phyloP scores from a whole-genome alignment of 2,113 vertebrate species.

The Athene noctua region DNA sequence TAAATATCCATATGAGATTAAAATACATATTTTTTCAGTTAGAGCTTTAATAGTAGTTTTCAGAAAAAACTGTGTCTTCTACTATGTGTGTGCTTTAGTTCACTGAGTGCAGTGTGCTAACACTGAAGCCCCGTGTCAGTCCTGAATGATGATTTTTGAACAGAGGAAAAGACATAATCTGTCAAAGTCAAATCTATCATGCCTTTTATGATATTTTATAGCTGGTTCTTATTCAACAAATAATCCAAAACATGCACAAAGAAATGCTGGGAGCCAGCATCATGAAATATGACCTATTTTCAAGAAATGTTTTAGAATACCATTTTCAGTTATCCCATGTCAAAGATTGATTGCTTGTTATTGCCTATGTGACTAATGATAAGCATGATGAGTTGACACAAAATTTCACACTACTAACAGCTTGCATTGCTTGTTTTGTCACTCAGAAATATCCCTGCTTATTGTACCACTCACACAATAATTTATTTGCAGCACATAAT shows the following conservation, averaged over 20 bases:
- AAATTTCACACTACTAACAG: constrained; percentile 9
- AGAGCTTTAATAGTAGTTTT: not conserved
- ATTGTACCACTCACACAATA: constrained; percentile 26
- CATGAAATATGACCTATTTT: constrained; percentile 46
- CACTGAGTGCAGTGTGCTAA: not conserved
- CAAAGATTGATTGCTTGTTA: not conserved
- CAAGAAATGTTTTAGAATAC: constrained; percentile 32
- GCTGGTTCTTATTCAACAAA: not conserved
- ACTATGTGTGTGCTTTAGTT: constrained; percentile 17
- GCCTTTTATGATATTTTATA: constrained; percentile 16
- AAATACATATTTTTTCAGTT: not conserved
- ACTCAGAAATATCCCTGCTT: constrained; percentile 52
- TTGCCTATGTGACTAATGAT: constrained; percentile 35
- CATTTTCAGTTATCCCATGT: not conserved
- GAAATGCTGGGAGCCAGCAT: not conserved
- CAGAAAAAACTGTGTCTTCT: not conserved
- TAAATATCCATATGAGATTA: not conserved
- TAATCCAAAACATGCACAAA: constrained; percentile 22
- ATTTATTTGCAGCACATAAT: constrained; percentile 53
- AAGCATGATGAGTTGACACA: constrained; percentile 30
- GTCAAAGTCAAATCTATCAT: constrained; percentile 34
- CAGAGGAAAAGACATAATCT: constrained; percentile 34
- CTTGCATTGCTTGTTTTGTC: constrained; percentile 39
- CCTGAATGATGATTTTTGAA: constrained; percentile 14
- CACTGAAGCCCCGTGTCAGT: not conserved